Base-by-base conservation (phyloP, 2,797 vertebrate species). In the Tenualosa thibaudeaui region DNA sequence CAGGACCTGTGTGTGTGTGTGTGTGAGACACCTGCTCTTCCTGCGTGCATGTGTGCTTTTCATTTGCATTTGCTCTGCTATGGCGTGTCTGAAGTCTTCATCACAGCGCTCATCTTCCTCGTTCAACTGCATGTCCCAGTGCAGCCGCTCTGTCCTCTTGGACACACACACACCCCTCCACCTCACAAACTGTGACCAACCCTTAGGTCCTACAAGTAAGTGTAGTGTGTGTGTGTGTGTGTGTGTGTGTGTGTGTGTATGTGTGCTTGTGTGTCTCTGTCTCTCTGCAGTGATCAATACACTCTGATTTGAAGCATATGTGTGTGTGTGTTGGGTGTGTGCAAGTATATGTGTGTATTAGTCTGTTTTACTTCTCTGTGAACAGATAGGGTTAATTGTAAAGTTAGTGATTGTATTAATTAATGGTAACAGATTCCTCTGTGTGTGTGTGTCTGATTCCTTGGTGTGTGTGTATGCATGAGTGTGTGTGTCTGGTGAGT, bases 41-140 rank as follows among this genome's bases (percentile, higher is more conserved):
- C 31, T 31, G 31, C 1, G 51, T 10, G 51, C 2, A 8, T 53
- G 51, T 65, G 9, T 68, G 10, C 15, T 84, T 31, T 31, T 31
- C 31, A 31, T 31, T 31, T 31, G 31, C 31, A 31, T 46, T 7
- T 46, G 81, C 24, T 88, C 81, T 8, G 8, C 9, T 13, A 95
- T 95, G 94, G 84, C 93, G 9, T 94, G 92, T 0, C 26, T 92
- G 86, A 91, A 88, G 40, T 95, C 96, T 0, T 92, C 94, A 46
- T 91, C 94, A 60, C 86, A 90, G 83, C 92, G 95, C 0, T 94
- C 93, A 8, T 84, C 96, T 0, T 88, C 93, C 0, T 91, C 94
- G 0, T 88, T 92, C 17, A 94, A 89, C 85, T 93, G 91, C 4
- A 93, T 91, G 0, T 88, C 95, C 0, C 92, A 92, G 46, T 94